phyloP scores from a whole-genome alignment of 2,797 vertebrate species.

The Neosalanx taihuensis region DNA sequence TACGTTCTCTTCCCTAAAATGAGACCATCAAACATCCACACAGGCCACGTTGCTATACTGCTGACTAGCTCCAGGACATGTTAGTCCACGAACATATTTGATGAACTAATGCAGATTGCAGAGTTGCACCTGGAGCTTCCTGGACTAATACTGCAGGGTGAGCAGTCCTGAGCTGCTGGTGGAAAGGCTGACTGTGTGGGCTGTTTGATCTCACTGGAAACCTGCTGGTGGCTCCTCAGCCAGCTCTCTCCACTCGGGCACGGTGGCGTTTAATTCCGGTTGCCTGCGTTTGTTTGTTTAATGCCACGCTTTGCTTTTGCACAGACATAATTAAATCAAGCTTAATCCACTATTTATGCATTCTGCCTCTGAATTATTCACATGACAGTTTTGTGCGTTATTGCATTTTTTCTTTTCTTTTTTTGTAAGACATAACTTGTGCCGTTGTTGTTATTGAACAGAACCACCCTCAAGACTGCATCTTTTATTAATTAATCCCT shows the following conservation, averaged over 20 bases:
- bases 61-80: neutral
- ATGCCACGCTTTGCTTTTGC: constrained; percentile 62
- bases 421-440: constrained; percentile 61
- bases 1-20: constrained; percentile 54
- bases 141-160: neutral
- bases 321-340: constrained; percentile 78
- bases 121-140: neutral
- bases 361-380: constrained; percentile 78
- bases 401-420: constrained; percentile 61
- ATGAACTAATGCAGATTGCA: neutral
- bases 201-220: constrained; percentile 60
- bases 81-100: neutral
- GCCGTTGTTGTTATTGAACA: constrained; percentile 66
- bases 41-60: constrained; percentile 26
- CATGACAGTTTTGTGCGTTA: constrained; percentile 74
- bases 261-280: constrained; percentile 60
- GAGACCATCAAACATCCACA: constrained; percentile 51
- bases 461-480: constrained; percentile 60
- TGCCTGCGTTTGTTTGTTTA: constrained; percentile 71
- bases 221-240: constrained; percentile 53
- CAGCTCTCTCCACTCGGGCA: constrained; percentile 59
- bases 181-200: constrained; percentile 18
- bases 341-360: constrained; percentile 80
- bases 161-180: neutral
- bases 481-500: constrained; percentile 73